Conservation (phyloP, 2,113 vertebrate species). For the Hylia prasina region DNA sequence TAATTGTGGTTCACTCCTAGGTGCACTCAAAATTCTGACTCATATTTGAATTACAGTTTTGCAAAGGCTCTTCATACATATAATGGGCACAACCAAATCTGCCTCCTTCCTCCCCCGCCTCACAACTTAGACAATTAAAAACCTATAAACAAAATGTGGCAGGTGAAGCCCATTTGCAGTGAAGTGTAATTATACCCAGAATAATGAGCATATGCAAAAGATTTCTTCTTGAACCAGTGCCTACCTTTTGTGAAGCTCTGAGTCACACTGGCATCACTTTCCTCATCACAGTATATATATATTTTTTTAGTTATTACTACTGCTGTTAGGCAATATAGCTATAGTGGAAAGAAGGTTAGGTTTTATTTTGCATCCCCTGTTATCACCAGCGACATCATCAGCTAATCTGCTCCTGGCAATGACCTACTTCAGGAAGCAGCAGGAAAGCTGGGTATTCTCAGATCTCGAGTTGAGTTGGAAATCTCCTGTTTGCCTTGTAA, state of each 20-base stretch:
- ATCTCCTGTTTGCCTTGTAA: not conserved
- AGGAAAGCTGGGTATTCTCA: not conserved
- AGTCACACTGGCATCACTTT: not conserved
- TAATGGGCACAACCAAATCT: not conserved
- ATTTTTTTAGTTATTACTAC: not conserved
- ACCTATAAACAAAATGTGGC: not conserved
- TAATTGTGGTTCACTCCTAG: not conserved
- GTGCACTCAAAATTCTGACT: not conserved
- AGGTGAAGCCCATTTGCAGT: slow-evolving; percentile 10
- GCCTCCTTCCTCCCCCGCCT: not conserved
- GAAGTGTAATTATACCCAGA: slow-evolving; percentile 13
- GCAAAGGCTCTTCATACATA: not conserved
- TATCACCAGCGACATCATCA: not conserved
- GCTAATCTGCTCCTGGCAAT: not conserved
- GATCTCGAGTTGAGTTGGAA: not conserved
- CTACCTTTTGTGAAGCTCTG: not conserved
- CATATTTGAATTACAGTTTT: not conserved
- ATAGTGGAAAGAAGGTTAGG: not conserved
- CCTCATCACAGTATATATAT: not conserved
- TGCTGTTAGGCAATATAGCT: not conserved
- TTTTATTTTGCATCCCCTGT: not conserved
- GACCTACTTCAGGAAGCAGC: not conserved
- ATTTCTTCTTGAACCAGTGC: not conserved
- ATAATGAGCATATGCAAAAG: not conserved
- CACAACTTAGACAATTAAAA: not conserved